Evolutionary conservation across 2,797 vertebrate genomes (phyloP), one percentile per base, ranked within the genome.

Genomic region (Ceryle rudis): DNA sequence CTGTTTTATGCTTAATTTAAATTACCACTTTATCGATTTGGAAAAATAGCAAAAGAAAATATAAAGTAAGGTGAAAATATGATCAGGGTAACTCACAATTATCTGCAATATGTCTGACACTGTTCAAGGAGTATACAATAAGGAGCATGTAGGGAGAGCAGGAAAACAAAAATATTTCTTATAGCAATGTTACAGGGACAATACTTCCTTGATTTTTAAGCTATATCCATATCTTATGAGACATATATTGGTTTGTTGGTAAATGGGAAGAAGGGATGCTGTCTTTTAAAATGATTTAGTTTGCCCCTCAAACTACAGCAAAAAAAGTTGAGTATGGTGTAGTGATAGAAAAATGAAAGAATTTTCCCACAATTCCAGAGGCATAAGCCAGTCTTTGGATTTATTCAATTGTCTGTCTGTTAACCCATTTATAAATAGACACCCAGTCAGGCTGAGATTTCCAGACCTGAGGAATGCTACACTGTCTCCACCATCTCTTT

Each of bases 181-280:
- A n/a, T 31, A 57, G 7, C 14, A 51, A 13, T 0, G 0, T 49
- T 44, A 64, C 0, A 1, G 14, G 3, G 12, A 52, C 10, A 60
- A 37, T 14, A 28, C 1, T 65, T 74, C 17, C 31, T 31, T 37
- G 23, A 11, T 42, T 82, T 62, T 64, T 64, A 54, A 47, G 15
- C 25, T n/a, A 11, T 61, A 22, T 61, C 21, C 2, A 1, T 60
- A n/a, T 21, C 26, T 57, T 79, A 16, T 65, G 15, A 74, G 13
- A 35, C 4, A 10, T 37, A 18, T 39, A 41, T 25, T 61, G 15
- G 7, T 79, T 29, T 23, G 8, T 21, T 79, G 29, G 14, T 61
- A 65, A 55, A 79, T 17, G 10, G 14, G 61, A 54, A 86, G 21
- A 58, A 64, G 8, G 12, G 25, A 39, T 14, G 25, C 4, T 23